Evolutionary conservation across 1,140 invertebrate species (phyloP).

Genomic region (Prorops nasuta): DNA sequence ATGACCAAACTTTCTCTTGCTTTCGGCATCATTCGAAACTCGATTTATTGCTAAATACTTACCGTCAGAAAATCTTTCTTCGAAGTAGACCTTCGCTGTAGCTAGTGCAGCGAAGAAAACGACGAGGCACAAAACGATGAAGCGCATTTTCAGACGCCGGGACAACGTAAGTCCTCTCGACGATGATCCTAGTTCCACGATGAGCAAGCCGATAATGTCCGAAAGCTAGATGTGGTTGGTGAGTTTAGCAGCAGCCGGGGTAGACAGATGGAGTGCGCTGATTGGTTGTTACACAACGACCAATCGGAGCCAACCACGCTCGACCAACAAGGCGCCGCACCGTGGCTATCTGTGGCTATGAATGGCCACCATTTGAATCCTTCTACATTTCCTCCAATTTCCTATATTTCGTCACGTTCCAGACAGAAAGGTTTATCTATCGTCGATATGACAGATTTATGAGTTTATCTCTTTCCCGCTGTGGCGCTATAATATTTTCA

Average conservation of each 20-base stretch:
- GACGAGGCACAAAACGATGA: slow-evolving; percentile 58
- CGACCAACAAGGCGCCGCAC: slow-evolving; percentile 22
- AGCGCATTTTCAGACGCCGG: slow-evolving; percentile 52
- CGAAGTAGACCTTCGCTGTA: slow-evolving; percentile 63
- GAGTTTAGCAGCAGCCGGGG: slow-evolving; percentile 40
- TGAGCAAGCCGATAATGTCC: slow-evolving; percentile 37
- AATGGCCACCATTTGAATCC: too few species aligned
- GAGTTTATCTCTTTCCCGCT: too few species aligned
- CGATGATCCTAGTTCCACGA: slow-evolving; percentile 33
- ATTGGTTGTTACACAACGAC: slow-evolving; percentile 51
- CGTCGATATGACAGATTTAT: slow-evolving; percentile 15
- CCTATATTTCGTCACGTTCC: too few species aligned
- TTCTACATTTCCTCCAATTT: too few species aligned
- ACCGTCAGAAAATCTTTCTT: slow-evolving; percentile 77
- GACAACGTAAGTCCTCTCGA: slow-evolving; percentile 32
- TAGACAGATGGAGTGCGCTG: slow-evolving; percentile 61
- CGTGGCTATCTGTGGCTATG: not conserved
- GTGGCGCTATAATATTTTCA: too few species aligned
- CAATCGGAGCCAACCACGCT: slow-evolving; percentile 59
- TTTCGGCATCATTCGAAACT: too few species aligned
- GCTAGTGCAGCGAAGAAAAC: slow-evolving; percentile 54
- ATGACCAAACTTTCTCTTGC: too few species aligned
- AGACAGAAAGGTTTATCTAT: slow-evolving; percentile 25
- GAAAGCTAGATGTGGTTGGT: slow-evolving; percentile 32
- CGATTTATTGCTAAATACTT: too few species aligned